Conservation (phyloP, 1,140 invertebrate genomes). For the Bathynomus jamesi region DNA sequence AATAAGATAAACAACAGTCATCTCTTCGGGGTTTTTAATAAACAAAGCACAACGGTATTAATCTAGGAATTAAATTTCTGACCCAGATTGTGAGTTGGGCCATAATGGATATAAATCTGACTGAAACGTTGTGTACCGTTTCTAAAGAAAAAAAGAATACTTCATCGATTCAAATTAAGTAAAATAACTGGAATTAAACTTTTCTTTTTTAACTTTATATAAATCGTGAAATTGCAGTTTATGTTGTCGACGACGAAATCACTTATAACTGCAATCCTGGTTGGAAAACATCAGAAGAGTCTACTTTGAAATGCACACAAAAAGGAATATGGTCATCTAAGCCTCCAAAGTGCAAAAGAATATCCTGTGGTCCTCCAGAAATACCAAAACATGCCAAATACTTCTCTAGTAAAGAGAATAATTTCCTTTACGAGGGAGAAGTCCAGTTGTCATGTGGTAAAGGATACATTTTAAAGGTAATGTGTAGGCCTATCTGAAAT, state of each 20-base stretch:
- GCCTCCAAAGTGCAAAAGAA: conserved; percentile 39
- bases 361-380: conserved; percentile 39
- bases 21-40: too few relatives aligned
- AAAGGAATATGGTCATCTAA: conserved; percentile 40
- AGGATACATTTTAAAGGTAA: conserved; percentile 26
- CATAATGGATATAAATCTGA: too few relatives aligned
- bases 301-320: conserved; percentile 36
- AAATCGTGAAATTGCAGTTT: not conserved
- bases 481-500: not conserved
- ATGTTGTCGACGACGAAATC: conserved; percentile 22
- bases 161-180: too few relatives aligned
- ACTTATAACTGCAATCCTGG: conserved; percentile 36
- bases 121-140: too few relatives aligned
- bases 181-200: too few relatives aligned
- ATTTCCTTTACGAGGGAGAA: conserved; percentile 28
- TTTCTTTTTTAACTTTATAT: too few relatives aligned
- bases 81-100: too few relatives aligned
- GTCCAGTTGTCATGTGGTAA: conserved; percentile 33
- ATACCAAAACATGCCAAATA: conserved; percentile 38
- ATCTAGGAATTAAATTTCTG: too few relatives aligned
- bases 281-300: conserved; percentile 38
- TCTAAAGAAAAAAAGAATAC: too few relatives aligned
- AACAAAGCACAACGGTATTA: too few relatives aligned
- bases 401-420: conserved; percentile 5
- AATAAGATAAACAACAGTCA: too few relatives aligned